These are phyloP conservation scores for Prorops nasuta DNA, from an alignment of 1,140 invertebrate species.

Conservation along the genomic window DNA sequence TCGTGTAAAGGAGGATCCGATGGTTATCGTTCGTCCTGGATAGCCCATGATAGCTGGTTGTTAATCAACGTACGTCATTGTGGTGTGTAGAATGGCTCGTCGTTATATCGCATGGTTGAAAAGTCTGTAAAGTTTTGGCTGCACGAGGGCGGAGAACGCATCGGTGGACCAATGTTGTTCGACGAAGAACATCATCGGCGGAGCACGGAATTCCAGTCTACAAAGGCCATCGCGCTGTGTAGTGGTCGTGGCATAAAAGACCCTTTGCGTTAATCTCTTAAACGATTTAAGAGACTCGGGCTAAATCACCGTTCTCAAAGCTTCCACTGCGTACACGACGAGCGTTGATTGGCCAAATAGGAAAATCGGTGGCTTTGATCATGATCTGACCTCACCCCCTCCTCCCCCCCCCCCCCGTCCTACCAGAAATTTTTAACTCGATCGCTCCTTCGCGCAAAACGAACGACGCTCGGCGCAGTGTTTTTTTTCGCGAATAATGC, in stretches of 20 bases:
- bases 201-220: constrained; percentile 1
- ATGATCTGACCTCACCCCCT: too few relatives aligned
- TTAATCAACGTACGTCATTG: too few relatives aligned
- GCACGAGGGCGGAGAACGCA: too few relatives aligned
- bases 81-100: too few relatives aligned
- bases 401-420: too few relatives aligned
- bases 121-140: background rate
- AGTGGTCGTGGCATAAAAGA: constrained; percentile 14
- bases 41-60: too few relatives aligned
- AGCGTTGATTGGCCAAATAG: constrained; percentile 25
- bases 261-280: constrained; percentile 29
- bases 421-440: constrained; percentile 19
- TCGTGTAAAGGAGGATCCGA: too few relatives aligned
- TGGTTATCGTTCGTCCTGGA: too few relatives aligned
- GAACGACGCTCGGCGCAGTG: too few relatives aligned
- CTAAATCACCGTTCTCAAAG: constrained; percentile 21
- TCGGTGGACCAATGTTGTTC: too few relatives aligned
- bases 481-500: too few relatives aligned
- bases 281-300: constrained; percentile 26
- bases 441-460: too few relatives aligned
- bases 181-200: background rate
- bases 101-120: background rate
- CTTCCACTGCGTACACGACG: constrained; percentile 5
- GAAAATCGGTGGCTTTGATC: constrained; percentile 20
- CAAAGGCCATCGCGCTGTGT: constrained; percentile 17